Conservation (phyloP, 2,888 invertebrate genomes). For the Drosophila acutilabella region DNA sequence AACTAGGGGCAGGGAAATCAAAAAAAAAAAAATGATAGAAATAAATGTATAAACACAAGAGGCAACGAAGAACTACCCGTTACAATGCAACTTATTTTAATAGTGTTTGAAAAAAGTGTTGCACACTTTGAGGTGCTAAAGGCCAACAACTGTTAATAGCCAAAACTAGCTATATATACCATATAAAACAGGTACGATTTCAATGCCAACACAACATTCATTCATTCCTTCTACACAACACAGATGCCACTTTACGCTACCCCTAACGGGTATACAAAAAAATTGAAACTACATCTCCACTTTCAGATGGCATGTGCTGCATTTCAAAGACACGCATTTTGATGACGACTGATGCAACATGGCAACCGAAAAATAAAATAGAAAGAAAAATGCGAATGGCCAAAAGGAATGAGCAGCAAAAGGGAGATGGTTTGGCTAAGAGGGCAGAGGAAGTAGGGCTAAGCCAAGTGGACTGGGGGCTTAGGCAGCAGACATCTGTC, state of each 20-base stretch:
- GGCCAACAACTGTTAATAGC: neutral
- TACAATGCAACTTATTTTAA: neutral
- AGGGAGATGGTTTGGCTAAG: neutral
- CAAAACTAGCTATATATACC: neutral
- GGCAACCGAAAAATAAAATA: neutral
- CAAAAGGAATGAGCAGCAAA: too few relatives aligned
- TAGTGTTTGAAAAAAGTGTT: neutral
- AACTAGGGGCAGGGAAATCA: slow-evolving; percentile 10
- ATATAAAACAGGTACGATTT: too few relatives aligned
- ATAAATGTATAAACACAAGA: neutral
- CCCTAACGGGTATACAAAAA: neutral
- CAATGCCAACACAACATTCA: neutral
- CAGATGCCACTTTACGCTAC: neutral
- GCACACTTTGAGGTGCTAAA: neutral
- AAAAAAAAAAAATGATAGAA: neutral
- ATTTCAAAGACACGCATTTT: slow-evolving; percentile 55
- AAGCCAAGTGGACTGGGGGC: neutral
- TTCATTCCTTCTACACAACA: too few relatives aligned
- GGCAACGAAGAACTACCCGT: neutral
- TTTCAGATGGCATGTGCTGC: slow-evolving; percentile 41
- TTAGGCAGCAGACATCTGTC: slow-evolving; percentile 17
- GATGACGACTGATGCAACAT: slow-evolving; percentile 26
- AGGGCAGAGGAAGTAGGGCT: too few relatives aligned
- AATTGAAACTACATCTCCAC: slow-evolving; percentile 23
- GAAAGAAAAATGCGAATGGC: neutral